Evolutionary conservation across 1,140 invertebrate species (phyloP), one percentile per base, ranked within the genome.

Genomic region (Zaprionus capensis): DNA sequence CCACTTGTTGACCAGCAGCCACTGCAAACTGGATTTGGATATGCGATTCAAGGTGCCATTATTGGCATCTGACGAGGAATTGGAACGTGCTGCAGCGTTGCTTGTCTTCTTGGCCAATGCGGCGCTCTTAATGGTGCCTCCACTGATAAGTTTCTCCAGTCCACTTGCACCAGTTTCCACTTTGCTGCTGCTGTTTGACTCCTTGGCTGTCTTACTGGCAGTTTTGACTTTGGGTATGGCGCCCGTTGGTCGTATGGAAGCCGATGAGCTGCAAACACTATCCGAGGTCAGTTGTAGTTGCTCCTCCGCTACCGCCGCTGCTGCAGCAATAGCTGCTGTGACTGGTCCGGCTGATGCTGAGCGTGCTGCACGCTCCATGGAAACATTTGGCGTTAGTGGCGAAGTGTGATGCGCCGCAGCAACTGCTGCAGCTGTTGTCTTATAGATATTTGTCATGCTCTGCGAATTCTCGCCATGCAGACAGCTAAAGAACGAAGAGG

Each of bases 1-100:
- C 94, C 94, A 94, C 71, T 94, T 94, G 80, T 95, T 94, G 0
- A 94, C 94, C 58, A 94, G 78, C 5, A 94, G 81, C 94, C 94
- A 95, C 78, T 94, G 94, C 46, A 94, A 84, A 31, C 94, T 94
- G 1, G 94, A 94, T 78, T 94, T 94, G 51, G 94, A 94, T 57
- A 94, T 94, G n/a, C 93, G 92, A 79, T 93, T 93, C 20, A 93
- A 72, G 11, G 82, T 90, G 1, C 91, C 73, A 38, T 88, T 82
- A 63, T 69, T 66, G 75, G 75, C 46, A 78, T 82, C 71, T 26
- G 38, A 36, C 4, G 85, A 76, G 17, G 70, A 65, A 57, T 67
- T 82, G 0, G 74, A 57, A 12, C 77, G 73, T 26, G 81, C 20
- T 15, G 82, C 44, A 44, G 77, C 59, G 22, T 55, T 56, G 14